Evolutionary conservation across 2,113 vertebrate genomes (phyloP).

Genomic region (Syrrhaptes paradoxus): DNA sequence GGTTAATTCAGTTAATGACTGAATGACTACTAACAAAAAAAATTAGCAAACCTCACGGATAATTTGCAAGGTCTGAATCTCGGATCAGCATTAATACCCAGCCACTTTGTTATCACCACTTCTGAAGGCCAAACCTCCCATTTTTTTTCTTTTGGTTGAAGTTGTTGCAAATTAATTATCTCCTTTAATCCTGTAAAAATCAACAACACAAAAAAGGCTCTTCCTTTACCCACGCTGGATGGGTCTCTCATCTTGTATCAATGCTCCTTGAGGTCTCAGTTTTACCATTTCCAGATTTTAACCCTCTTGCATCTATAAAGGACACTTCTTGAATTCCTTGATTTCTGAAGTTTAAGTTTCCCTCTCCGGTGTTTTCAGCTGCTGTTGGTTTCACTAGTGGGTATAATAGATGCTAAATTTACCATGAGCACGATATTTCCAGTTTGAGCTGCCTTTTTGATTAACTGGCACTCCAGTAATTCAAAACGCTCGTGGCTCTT

Average conservation of each 20-base stretch:
- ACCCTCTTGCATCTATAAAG: not conserved
- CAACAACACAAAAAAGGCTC: not conserved
- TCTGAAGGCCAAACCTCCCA: not conserved
- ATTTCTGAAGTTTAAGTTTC: not conserved
- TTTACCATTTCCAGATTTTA: not conserved
- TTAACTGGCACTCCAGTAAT: constrained; percentile 5
- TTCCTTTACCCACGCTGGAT: rapidly evolving
- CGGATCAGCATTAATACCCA: not conserved
- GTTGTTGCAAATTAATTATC: not conserved
- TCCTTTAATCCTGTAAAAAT: not conserved
- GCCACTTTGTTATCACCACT: not conserved
- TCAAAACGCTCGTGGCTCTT: not conserved
- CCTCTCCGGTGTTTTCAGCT: not conserved
- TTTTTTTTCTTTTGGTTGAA: not conserved
- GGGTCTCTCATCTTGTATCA: not conserved
- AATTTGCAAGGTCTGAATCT: not conserved
- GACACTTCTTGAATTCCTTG: not conserved
- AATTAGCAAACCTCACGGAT: rapidly evolving
- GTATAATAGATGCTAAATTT: not conserved
- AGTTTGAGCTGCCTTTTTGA: constrained; percentile 30
- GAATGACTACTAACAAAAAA: not conserved
- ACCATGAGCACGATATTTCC: not conserved
- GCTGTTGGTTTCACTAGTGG: not conserved
- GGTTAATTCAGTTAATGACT: not conserved
- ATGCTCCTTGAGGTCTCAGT: not conserved